phyloP scores from a whole-genome alignment of 2,888 invertebrate genomes.

The Phortica magna region DNA sequence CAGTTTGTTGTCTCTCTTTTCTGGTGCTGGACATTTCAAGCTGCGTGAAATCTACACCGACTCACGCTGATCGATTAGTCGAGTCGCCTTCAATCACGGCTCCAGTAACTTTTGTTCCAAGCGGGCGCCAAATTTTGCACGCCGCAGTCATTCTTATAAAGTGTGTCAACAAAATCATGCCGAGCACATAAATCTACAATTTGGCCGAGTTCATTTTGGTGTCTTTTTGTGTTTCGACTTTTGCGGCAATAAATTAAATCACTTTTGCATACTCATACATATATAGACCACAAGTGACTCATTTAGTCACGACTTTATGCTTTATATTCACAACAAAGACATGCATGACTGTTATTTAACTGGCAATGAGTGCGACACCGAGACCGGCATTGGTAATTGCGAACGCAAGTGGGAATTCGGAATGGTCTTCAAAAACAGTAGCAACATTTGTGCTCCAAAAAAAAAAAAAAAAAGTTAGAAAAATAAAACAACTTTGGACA shows the following conservation, averaged over 20 bases:
- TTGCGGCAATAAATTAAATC: constrained; percentile 17
- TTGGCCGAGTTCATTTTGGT: background rate
- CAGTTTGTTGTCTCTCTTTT: background rate
- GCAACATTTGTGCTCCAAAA: background rate
- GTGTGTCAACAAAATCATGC: constrained; percentile 28
- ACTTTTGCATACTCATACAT: background rate
- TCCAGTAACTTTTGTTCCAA: background rate
- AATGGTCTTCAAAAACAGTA: constrained; percentile 14
- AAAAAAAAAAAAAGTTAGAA: background rate
- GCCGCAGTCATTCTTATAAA: background rate
- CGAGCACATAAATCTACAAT: constrained; percentile 17
- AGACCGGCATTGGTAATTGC: constrained; percentile 21
- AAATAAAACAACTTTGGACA: background rate
- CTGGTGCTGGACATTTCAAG: background rate
- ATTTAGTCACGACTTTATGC: constrained; percentile 56
- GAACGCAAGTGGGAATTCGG: background rate
- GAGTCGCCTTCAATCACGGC: background rate
- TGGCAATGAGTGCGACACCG: constrained; percentile 23
- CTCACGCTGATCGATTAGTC: background rate
- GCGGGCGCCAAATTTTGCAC: background rate
- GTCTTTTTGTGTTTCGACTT: background rate
- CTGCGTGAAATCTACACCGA: background rate
- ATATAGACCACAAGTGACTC: constrained; percentile 46
- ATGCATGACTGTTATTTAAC: constrained; percentile 25
- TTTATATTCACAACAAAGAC: constrained; percentile 17